Evolutionary conservation across 2,113 vertebrate species (phyloP).

Genomic region (Xerus inauris): DNA sequence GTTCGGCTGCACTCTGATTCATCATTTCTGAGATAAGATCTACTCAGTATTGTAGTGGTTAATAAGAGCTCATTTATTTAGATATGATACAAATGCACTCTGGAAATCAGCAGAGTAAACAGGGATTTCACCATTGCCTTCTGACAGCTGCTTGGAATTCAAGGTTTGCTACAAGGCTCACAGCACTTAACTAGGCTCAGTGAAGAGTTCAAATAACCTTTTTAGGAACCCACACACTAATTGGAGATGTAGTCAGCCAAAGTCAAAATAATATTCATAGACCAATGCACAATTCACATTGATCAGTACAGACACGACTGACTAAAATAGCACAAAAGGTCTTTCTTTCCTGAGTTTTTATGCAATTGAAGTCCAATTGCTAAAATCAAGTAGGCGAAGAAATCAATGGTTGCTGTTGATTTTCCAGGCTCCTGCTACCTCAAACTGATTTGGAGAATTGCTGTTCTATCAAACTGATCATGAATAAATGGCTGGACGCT

Average conservation of each 20-base stretch:
- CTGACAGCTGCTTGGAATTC: not conserved
- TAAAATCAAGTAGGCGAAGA: constrained; percentile 70
- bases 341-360: constrained; percentile 59
- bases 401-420: constrained; percentile 77
- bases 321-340: constrained; percentile 43
- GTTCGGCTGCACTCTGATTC: not conserved
- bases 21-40: not conserved
- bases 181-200: constrained; percentile 26
- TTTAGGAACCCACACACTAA: constrained; percentile 22
- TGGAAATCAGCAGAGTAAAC: not conserved
- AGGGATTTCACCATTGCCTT: not conserved
- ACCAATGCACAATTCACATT: constrained; percentile 2
- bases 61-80: constrained; percentile 7
- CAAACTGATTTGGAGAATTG: constrained; percentile 62
- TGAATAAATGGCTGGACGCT: constrained; percentile 77
- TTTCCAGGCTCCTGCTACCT: constrained; percentile 72
- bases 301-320: constrained; percentile 15
- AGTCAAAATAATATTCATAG: constrained; percentile 68
- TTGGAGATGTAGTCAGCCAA: not conserved
- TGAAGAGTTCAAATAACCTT: constrained; percentile 45
- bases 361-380: constrained; percentile 48
- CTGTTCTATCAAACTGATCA: constrained; percentile 72
- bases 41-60: not conserved
- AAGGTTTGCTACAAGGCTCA: constrained; percentile 4
- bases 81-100: not conserved